Conservation (phyloP, 2,113 vertebrate species). For the Henicopernis longicauda region DNA sequence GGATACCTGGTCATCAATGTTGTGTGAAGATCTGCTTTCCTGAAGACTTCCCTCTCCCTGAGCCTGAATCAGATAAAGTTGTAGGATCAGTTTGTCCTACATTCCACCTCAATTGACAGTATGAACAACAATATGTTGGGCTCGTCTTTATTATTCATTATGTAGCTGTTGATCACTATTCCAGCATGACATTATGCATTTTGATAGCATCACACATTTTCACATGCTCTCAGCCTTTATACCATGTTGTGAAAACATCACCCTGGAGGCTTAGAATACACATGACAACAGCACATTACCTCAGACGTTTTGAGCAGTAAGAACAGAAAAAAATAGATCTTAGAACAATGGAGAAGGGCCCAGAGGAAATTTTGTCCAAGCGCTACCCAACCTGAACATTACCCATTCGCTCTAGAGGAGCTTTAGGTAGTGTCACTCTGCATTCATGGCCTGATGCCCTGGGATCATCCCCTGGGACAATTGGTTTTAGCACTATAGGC, state of each 20-base stretch:
- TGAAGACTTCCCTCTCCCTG: not conserved
- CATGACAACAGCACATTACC: not conserved
- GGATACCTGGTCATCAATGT: not conserved
- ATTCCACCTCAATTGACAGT: not conserved
- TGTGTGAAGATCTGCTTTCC: not conserved
- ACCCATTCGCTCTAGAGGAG: not conserved
- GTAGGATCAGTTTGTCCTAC: not conserved
- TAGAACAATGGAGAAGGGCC: not conserved
- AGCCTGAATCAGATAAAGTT: not conserved
- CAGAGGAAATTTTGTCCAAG: not conserved
- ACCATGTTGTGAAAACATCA: not conserved
- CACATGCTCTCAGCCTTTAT: not conserved
- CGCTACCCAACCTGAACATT: not conserved
- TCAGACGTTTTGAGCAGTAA: not conserved
- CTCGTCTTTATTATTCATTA: not conserved
- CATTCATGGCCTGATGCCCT: not conserved
- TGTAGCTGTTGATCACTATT: not conserved
- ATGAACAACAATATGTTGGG: not conserved
- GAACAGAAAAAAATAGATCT: not conserved
- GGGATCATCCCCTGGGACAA: not conserved
- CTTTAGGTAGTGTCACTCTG: not conserved
- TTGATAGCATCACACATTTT: not conserved
- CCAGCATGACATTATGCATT: not conserved
- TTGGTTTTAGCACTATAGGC: not conserved
- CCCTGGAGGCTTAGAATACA: not conserved